Evolutionary conservation across 2,113 vertebrate genomes (phyloP).

Genomic region (Notiomystis cincta): DNA sequence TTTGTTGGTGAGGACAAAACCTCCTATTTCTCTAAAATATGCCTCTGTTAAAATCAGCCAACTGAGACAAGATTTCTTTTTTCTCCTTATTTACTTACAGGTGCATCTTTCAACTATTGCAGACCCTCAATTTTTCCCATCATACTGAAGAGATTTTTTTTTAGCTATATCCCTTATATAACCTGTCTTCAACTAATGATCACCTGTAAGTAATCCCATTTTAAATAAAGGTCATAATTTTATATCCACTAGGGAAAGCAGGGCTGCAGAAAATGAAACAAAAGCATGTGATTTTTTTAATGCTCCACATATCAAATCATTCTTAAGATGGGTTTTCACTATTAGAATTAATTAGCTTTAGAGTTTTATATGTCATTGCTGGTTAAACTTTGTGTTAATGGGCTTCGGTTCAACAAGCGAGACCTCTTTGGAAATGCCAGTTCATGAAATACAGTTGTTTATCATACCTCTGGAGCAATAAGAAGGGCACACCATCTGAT

Average conservation of each 20-base stretch:
- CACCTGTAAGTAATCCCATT: neutral
- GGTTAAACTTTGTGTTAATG: neutral
- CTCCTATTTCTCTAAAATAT: neutral
- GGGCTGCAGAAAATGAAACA: neutral
- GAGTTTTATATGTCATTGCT: neutral
- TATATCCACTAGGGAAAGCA: neutral
- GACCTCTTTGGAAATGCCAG: neutral
- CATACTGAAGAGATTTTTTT: neutral
- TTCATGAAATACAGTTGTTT: conserved; percentile 4
- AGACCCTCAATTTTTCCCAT: neutral
- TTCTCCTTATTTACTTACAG: neutral
- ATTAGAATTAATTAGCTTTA: conserved; percentile 6
- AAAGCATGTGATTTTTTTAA: neutral
- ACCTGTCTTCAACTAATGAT: neutral
- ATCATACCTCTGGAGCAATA: neutral
- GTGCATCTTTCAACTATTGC: neutral
- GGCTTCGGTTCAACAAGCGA: neutral
- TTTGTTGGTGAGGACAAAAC: neutral
- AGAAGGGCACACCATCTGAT: neutral
- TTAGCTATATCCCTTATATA: neutral
- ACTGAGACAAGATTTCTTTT: neutral
- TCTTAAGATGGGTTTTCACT: neutral
- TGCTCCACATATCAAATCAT: neutral
- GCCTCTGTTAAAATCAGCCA: neutral
- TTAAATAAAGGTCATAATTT: neutral